phyloP scores from a whole-genome alignment of 1,140 invertebrate genomes.

The Eurosta solidaginis region DNA sequence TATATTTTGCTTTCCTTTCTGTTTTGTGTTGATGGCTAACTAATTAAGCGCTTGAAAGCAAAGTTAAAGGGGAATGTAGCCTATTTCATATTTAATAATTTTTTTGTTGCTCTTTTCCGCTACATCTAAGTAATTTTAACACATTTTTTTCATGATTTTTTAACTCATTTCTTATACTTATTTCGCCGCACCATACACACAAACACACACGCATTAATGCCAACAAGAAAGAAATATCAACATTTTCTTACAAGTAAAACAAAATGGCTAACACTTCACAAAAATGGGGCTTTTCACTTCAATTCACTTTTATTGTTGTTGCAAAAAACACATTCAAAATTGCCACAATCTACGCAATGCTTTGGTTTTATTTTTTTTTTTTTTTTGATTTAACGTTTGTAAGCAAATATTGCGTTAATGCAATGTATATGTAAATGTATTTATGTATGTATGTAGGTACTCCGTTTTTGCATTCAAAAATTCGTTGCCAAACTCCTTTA shows the following conservation, averaged over 20 bases:
- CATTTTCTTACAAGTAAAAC: neutral
- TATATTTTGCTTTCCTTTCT: neutral
- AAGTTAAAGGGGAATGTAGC: too few species aligned
- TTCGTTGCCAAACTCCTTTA: neutral
- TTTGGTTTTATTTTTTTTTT: neutral
- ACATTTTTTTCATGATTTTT: neutral
- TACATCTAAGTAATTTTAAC: neutral
- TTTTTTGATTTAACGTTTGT: neutral
- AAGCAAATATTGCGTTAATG: neutral
- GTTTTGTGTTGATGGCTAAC: neutral
- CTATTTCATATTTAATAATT: neutral
- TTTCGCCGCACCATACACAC: too few species aligned
- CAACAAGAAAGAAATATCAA: too few species aligned
- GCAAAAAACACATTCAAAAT: neutral
- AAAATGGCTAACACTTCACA: slow-evolving; percentile 1
- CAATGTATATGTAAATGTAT: slow-evolving; percentile 1
- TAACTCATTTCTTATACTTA: too few species aligned
- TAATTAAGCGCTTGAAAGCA: neutral
- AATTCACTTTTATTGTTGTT: too few species aligned
- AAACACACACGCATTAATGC: neutral
- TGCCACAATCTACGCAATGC: neutral
- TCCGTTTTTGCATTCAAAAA: neutral
- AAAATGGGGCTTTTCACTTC: neutral
- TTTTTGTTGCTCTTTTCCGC: neutral
- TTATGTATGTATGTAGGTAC: too few species aligned